Conservation (phyloP, 1,140 invertebrate species). For the Medauroidea extradentata region DNA sequence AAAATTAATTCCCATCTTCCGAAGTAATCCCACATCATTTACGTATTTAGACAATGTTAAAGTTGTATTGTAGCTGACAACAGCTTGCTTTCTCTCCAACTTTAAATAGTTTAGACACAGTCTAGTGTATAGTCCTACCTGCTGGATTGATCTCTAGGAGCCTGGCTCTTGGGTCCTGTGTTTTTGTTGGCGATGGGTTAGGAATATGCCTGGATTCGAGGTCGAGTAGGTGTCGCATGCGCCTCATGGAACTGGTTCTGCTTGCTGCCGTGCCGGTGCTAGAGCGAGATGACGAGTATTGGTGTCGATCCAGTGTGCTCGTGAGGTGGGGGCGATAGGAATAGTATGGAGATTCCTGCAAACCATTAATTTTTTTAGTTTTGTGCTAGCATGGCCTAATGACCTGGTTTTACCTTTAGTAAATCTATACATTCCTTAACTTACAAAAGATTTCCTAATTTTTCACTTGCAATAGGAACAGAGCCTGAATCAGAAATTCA, state of each 20-base stretch:
- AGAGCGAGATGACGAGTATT: conserved; percentile 40
- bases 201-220: conserved; percentile 62
- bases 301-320: conserved; percentile 44
- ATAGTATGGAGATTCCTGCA: conserved; percentile 42
- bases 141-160: conserved; percentile 85
- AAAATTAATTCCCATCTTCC: too few relatives aligned
- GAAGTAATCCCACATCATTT: too few relatives aligned
- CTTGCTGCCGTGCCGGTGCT: conserved; percentile 45
- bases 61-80: background rate
- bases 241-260: conserved; percentile 64
- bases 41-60: too few relatives aligned
- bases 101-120: background rate
- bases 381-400: too few relatives aligned
- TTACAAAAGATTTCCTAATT: too few relatives aligned
- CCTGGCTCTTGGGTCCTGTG: conserved; percentile 50
- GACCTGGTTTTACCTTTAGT: too few relatives aligned
- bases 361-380: too few relatives aligned
- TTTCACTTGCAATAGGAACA: too few relatives aligned
- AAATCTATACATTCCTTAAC: too few relatives aligned
- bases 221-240: conserved; percentile 75
- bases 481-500: too few relatives aligned
- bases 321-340: conserved; percentile 48
- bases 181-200: conserved; percentile 66
- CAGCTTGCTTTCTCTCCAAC: background rate
- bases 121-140: conserved; percentile 44